These are phyloP conservation scores for Pyrochroa serraticornis DNA, from an alignment of 2,888 invertebrate species.

Conservation along the genomic window DNA sequence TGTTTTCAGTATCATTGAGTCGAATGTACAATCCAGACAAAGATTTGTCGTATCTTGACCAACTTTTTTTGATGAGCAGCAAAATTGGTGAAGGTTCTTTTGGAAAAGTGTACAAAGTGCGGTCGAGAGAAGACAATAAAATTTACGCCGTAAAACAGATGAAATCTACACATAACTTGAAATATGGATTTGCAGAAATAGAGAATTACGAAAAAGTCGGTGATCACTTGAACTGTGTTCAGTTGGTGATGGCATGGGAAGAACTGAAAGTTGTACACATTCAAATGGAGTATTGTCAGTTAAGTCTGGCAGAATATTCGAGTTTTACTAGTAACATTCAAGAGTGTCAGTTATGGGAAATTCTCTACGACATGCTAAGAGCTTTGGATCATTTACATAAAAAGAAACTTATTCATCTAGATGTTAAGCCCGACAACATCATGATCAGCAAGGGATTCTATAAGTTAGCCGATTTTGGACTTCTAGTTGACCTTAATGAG, in stretches of 20 bases:
- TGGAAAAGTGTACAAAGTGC: slow-evolving; percentile 74
- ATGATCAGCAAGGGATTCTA: slow-evolving; percentile 69
- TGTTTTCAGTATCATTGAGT: slow-evolving; percentile 47
- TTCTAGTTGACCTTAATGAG: slow-evolving; percentile 68
- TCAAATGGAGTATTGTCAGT: slow-evolving; percentile 73
- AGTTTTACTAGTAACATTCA: slow-evolving; percentile 63
- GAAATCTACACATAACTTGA: slow-evolving; percentile 64
- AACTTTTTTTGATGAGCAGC: slow-evolving; percentile 67
- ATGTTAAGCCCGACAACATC: slow-evolving; percentile 80
- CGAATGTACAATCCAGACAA: slow-evolving; percentile 53
- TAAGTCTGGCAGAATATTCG: slow-evolving; percentile 66
- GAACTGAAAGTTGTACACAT: slow-evolving; percentile 71
- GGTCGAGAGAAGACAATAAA: slow-evolving; percentile 67
- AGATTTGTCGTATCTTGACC: slow-evolving; percentile 66
- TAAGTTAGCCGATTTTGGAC: slow-evolving; percentile 78
- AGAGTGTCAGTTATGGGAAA: slow-evolving; percentile 70
- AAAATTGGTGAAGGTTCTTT: slow-evolving; percentile 77
- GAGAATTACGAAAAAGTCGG: slow-evolving; percentile 72
- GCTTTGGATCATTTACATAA: slow-evolving; percentile 73
- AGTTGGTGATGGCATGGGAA: slow-evolving; percentile 75
- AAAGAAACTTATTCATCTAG: slow-evolving; percentile 72
- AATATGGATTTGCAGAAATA: slow-evolving; percentile 68
- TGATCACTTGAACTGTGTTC: slow-evolving; percentile 70
- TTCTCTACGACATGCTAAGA: slow-evolving; percentile 67
- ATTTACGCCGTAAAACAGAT: slow-evolving; percentile 75